Percentiles rank a stretch among this genome's conserved stretches.
These are phyloP conservation scores for Bombus superbus DNA, from an alignment of 1,140 invertebrate species.

Conservation along the genomic window DNA sequence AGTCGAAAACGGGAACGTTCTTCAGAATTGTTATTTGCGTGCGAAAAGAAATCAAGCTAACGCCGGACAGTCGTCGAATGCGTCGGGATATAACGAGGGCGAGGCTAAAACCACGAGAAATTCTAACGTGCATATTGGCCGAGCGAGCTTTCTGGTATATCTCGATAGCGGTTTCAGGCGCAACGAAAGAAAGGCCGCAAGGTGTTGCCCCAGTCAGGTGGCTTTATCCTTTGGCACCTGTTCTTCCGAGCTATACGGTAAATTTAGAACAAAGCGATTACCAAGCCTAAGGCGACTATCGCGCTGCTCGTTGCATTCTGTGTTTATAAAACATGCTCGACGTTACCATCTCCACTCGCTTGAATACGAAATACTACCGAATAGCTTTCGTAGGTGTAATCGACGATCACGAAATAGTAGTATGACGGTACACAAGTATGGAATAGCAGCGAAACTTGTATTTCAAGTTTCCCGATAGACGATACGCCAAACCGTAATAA, in stretches of 20 bases:
- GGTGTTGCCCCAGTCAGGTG: constrained; percentile 74
- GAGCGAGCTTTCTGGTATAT: not conserved
- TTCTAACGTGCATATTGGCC: constrained; percentile 3
- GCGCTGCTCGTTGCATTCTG: no score
- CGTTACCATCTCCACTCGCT: no score
- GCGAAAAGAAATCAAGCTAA: not conserved
- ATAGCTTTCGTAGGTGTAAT: no score
- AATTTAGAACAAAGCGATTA: constrained; percentile 22
- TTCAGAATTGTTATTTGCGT: not conserved
- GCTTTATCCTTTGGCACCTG: constrained; percentile 72
- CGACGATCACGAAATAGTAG: no score
- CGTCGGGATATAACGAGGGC: not conserved
- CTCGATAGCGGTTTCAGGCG: constrained; percentile 18
- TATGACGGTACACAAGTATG: no score
- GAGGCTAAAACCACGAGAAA: not conserved
- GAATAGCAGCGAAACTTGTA: no score
- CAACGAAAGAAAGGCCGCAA: constrained; percentile 68
- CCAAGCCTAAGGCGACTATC: not conserved
- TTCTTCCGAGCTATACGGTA: constrained; percentile 46
- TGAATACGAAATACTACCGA: no score
- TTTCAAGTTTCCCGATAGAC: no score
- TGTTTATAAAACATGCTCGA: no score
- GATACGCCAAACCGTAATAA: no score
- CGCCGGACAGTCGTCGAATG: no score
- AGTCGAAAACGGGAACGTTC: not conserved